Evolutionary conservation across 1,140 invertebrate genomes (phyloP).

Genomic region (Drosophila kurseongensis): DNA sequence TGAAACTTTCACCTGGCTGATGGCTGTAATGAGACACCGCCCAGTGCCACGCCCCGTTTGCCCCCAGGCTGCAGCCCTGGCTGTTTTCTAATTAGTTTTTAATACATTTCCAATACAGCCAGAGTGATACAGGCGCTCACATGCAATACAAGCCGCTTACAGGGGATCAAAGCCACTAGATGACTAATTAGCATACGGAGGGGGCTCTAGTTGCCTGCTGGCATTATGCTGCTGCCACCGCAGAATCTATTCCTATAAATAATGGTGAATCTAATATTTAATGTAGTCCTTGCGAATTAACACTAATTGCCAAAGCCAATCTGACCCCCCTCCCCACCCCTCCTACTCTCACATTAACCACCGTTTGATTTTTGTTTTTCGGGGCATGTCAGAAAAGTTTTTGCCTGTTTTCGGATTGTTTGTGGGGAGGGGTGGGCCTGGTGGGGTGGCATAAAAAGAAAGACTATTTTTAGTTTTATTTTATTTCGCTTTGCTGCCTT

Average conservation of each 20-base stretch:
- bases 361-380: not conserved
- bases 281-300: conserved; percentile 24
- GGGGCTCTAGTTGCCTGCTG: too few relatives aligned
- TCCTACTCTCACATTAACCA: too few relatives aligned
- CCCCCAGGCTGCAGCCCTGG: too few relatives aligned
- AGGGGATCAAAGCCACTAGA: conserved; percentile 42
- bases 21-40: conserved; percentile 22
- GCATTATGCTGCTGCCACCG: too few relatives aligned
- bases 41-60: not conserved
- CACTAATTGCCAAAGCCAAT: conserved; percentile 31
- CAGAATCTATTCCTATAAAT: conserved; percentile 1
- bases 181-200: conserved; percentile 44
- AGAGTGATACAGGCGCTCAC: conserved; percentile 10
- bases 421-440: too few relatives aligned
- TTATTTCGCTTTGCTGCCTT: conserved; percentile 11
- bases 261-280: conserved; percentile 29
- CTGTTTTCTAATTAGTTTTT: conserved; percentile 57
- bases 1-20: conserved; percentile 45
- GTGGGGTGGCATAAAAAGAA: conserved; percentile 1
- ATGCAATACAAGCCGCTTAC: conserved; percentile 36
- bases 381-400: conserved; percentile 22
- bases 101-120: conserved; percentile 38
- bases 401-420: not conserved
- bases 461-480: conserved; percentile 10
- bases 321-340: not conserved